phyloP scores from a whole-genome alignment of 2,113 vertebrate species.

The Tauraco erythrolophus region DNA sequence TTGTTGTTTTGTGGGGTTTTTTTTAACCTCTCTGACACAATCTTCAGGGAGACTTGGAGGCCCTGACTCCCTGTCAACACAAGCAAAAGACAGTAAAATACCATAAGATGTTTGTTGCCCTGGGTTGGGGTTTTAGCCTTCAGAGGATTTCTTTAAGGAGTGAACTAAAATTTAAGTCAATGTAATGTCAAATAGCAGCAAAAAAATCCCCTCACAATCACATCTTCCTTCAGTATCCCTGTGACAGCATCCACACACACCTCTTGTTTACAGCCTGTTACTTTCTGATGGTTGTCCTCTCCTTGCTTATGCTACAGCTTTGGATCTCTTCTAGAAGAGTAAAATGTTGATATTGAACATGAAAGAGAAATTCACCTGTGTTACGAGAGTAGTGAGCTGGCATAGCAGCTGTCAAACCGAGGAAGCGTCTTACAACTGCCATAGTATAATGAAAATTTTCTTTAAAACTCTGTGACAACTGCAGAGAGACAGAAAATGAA shows the following conservation, averaged over 20 bases:
- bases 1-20: too few species aligned
- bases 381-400: not conserved
- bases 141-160: not conserved
- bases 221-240: not conserved
- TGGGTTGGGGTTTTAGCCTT: not conserved
- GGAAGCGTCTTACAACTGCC: not conserved
- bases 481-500: not conserved
- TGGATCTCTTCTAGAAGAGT: not conserved
- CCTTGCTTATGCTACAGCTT: not conserved
- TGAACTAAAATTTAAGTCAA: not conserved
- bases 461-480: not conserved
- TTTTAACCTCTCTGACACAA: not conserved
- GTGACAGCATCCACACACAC: not conserved
- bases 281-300: not conserved
- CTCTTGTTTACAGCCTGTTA: not conserved
- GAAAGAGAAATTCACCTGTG: not conserved
- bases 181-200: not conserved
- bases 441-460: not conserved
- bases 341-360: not conserved
- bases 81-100: not conserved
- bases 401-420: not conserved
- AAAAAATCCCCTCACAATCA: not conserved
- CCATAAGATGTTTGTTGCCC: not conserved
- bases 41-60: not conserved
- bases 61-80: not conserved